Evolutionary conservation across 1,140 invertebrate species (phyloP), one percentile per base, ranked within the genome.

Genomic region (Heliconius himera): DNA sequence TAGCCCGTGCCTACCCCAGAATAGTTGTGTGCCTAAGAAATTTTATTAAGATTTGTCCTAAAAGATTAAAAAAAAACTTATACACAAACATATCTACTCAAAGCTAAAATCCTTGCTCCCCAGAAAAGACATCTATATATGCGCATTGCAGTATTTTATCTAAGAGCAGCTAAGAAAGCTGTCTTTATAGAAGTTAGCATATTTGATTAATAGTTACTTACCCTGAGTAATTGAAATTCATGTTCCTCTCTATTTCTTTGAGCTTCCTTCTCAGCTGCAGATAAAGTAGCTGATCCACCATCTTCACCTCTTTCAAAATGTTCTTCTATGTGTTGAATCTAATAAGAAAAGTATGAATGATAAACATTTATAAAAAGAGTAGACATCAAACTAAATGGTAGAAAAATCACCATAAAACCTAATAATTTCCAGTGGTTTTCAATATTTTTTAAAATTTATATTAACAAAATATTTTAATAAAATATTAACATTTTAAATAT

Each of bases 201-300:
- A 6, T 6, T 36, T 36, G 6, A 36, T 36, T 33, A 49, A 51
- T 51, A 73, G 16, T 66, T 60, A 77, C 75, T 85, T 90, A 96
- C 96, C 85, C 97, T 95, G 18, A 98, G 89, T 91, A 97, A 93
- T 86, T 97, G 97, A 91, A 98, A 98, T 90, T 98, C 97, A 78
- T 96, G 95, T 85, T 98, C 96, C 88, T 98, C 97, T 56, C 97
- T 93, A 77, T 96, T 95, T 74, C 95, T 96, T 85, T 97, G 95
- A 2, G 96, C 97, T 88, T 97, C 97, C 79, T 96, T 95, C 81
- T 98, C 97, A 29, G 95, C 92, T 76, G 91, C 91, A 18, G 88
- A 88, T 18, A 90, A 76, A 8, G 90, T 86, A 18, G 83, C 81
- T 0, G 87, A 83, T 6, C 89, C 90, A 38, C 88, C 82, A 13